Evolutionary conservation across 2,113 vertebrate species (phyloP), one percentile per base, ranked within the genome.

Genomic region (Engystomops pustulosus): DNA sequence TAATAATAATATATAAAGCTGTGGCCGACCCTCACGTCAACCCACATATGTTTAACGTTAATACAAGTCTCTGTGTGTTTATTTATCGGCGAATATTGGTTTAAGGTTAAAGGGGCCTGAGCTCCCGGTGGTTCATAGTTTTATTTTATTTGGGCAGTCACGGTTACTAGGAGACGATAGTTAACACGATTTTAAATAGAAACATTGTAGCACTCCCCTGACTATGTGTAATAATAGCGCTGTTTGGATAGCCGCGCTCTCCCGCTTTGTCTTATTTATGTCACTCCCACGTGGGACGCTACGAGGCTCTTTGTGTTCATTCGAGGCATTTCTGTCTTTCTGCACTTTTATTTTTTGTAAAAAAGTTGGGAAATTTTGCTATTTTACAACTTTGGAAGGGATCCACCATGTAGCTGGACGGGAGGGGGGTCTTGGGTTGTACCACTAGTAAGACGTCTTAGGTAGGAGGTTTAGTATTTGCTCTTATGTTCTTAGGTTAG

Each of bases 171-270:
- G 72, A 68, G 62, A 84, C 60, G 18, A n/a, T 78, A 20, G 58
- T 77, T 68, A 69, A 72, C 80, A 30, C 74, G 14, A 83, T 83
- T 84, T 84, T 77, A 67, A 76, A 84, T 76, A 84, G 71, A 17
- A 84, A 51, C 70, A 72, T 84, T 84, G 12, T 78, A 84, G 58
- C 4, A 77, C 60, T 84, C 82, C 72, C 82, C 67, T 77, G 82
- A 38, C 72, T 84, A 49, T 20, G 44, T 68, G 82, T 75, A 68
- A 84, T 84, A 84, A 51, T 27, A 78, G 12, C 41, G 11, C n/a
- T 53, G n/a, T 68, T 84, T 77, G 32, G 72, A 60, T 27, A 49
- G 74, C 58, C 44, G 30, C 32, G 30, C 49, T 67, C 20, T 51
- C 45, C 68, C 34, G 17, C 18, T 12, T 27, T 60, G 34, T 58